These are phyloP conservation scores for Chaenocephalus aceratus DNA, from an alignment of 2,113 vertebrate genomes.

Conservation along the genomic window DNA sequence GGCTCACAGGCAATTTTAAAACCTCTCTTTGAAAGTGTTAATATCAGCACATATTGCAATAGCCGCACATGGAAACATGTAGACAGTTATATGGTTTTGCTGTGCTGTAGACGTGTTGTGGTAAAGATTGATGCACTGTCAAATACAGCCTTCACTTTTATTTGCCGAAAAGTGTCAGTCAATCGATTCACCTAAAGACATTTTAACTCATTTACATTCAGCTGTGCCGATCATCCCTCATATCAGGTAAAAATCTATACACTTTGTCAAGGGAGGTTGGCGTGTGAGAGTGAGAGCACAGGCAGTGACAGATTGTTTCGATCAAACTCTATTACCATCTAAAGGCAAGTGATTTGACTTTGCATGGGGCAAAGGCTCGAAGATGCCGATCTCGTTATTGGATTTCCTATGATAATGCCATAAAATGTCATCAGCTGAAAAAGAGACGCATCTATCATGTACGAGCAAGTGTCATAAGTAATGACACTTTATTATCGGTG, in stretches of 20 bases:
- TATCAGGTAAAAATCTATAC: constrained; percentile 81
- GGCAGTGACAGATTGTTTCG: constrained; percentile 79
- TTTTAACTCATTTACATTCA: constrained; percentile 79
- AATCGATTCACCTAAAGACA: constrained; percentile 68
- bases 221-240: constrained; percentile 74
- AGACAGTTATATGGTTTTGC: constrained; percentile 16
- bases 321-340: constrained; percentile 81
- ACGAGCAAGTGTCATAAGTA: constrained; percentile 71
- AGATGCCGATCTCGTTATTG: constrained; percentile 80
- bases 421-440: constrained; percentile 79
- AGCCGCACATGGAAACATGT: constrained; percentile 11
- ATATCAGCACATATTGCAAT: constrained; percentile 32
- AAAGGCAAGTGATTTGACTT: constrained; percentile 82
- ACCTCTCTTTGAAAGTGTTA: constrained; percentile 19
- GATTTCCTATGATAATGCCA: constrained; percentile 82
- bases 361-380: constrained; percentile 67
- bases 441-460: constrained; percentile 79
- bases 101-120: constrained; percentile 3
- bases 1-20: constrained; percentile 20
- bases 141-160: constrained; percentile 66
- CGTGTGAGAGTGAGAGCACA: constrained; percentile 42
- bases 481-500: constrained; percentile 77
- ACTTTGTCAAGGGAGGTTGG: constrained; percentile 61
- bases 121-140: constrained; percentile 62
- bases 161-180: constrained; percentile 51